Conservation (phyloP, 1,140 invertebrate genomes). For the Eumeta japonica region DNA sequence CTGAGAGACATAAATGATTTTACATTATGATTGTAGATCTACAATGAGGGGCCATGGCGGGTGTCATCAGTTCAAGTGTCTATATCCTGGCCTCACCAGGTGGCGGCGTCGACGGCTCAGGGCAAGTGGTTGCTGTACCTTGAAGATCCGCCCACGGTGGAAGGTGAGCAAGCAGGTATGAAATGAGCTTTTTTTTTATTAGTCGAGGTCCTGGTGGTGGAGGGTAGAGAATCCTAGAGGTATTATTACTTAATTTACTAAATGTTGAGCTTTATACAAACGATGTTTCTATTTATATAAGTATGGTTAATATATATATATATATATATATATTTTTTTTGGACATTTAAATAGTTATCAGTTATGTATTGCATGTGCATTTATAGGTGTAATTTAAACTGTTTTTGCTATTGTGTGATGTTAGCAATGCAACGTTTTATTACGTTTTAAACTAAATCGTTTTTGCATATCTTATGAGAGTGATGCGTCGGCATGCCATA, state of each 20-base stretch:
- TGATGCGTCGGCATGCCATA: too few species aligned
- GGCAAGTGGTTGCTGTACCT: conserved; percentile 91
- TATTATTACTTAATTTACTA: conserved; percentile 3
- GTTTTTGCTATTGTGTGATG: too few species aligned
- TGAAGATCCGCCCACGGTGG: conserved; percentile 74
- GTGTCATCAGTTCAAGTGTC: conserved; percentile 75
- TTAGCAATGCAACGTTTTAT: too few species aligned
- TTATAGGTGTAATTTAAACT: conserved; percentile 1
- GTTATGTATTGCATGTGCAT: conserved; percentile 2
- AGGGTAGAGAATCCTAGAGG: too few species aligned
- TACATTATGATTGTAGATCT: conserved; percentile 50
- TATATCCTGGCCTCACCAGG: conserved; percentile 88
- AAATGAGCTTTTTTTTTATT: too few species aligned
- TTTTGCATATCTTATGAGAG: too few species aligned
- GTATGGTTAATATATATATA: too few species aligned
- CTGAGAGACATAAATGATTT: too few species aligned
- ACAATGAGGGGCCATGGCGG: conserved; percentile 84
- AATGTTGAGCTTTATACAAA: conserved; percentile 3
- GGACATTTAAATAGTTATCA: too few species aligned
- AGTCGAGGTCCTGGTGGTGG: too few species aligned
- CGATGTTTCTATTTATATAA: neutral
- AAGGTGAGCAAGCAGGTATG: conserved; percentile 57
- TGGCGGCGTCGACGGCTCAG: conserved; percentile 71
- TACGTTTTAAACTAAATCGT: too few species aligned
- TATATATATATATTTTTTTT: too few species aligned